Evolutionary conservation across 2,113 vertebrate species (phyloP).

Genomic region (Ancistrus triradiatus): DNA sequence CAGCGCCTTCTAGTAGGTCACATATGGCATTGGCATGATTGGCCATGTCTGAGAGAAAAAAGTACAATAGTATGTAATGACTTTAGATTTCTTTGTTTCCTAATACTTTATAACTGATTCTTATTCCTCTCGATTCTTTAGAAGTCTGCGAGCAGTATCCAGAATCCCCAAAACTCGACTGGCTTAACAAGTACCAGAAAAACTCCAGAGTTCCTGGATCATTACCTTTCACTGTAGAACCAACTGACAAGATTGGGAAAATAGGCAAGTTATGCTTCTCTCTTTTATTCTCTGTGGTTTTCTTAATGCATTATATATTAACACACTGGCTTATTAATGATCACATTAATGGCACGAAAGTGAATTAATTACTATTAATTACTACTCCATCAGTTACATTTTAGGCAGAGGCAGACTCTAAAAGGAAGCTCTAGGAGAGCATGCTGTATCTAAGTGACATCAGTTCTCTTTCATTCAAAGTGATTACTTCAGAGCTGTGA

Average conservation of each 20-base stretch:
- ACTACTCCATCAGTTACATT: too few relatives aligned
- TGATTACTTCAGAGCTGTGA: slow-evolving; percentile 10
- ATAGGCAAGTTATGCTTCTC: slow-evolving; percentile 47
- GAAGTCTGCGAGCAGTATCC: slow-evolving; percentile 65
- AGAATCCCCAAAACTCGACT: slow-evolving; percentile 61
- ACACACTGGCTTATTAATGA: too few relatives aligned
- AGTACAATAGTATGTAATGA: neutral
- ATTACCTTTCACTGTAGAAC: slow-evolving; percentile 22
- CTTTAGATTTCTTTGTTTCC: too few relatives aligned
- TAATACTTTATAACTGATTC: neutral
- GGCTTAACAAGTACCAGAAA: slow-evolving; percentile 68
- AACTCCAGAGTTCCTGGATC: slow-evolving; percentile 34
- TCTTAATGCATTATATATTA: too few relatives aligned
- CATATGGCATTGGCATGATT: too few relatives aligned
- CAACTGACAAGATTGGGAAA: slow-evolving; percentile 49
- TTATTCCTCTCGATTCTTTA: slow-evolving; percentile 36
- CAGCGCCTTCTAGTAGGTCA: too few relatives aligned
- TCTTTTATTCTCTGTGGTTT: too few relatives aligned
- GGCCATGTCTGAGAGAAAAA: neutral
- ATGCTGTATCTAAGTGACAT: slow-evolving; percentile 1
- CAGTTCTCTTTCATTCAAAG: too few relatives aligned
- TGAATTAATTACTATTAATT: too few relatives aligned
- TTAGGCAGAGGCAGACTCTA: too few relatives aligned
- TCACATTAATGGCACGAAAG: too few relatives aligned
- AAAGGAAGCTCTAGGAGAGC: neutral